Evolutionary conservation across 2,113 vertebrate species (phyloP).

Genomic region (Proterorhinus semilunaris): DNA sequence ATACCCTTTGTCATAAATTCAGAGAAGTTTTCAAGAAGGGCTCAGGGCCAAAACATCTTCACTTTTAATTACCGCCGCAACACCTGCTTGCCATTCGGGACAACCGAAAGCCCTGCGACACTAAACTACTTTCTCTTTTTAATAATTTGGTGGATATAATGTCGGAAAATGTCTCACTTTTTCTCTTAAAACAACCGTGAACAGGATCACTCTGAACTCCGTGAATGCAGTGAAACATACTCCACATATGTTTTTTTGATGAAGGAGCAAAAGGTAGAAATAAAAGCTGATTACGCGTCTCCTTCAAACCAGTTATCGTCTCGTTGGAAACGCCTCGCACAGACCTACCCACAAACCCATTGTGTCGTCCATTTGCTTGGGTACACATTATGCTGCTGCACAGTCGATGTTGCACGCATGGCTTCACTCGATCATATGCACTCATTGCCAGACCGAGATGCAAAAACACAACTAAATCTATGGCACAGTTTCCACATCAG

Average conservation of each 20-base stretch:
- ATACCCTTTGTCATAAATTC: not conserved
- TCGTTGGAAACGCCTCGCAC: too few relatives aligned
- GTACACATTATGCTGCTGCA: not conserved
- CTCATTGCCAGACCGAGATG: not conserved
- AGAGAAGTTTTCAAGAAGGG: not conserved
- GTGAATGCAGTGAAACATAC: too few relatives aligned
- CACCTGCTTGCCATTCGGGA: conserved; percentile 3
- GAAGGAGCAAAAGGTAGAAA: too few relatives aligned
- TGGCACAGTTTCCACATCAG: conserved; percentile 7
- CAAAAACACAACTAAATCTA: conserved; percentile 16
- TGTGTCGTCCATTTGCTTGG: not conserved
- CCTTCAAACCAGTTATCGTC: too few relatives aligned
- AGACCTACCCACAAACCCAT: not conserved
- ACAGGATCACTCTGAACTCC: too few relatives aligned
- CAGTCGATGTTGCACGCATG: not conserved
- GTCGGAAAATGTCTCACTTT: not conserved
- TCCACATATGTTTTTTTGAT: too few relatives aligned
- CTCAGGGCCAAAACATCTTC: conserved; percentile 2
- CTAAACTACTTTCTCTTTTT: not conserved
- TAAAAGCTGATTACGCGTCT: too few relatives aligned
- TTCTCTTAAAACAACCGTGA: not conserved
- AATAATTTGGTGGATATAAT: not conserved
- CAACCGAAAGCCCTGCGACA: not conserved
- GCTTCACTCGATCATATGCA: conserved; percentile 16
- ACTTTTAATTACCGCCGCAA: conserved; percentile 6